These are phyloP conservation scores for Neocrepidodera transversa DNA, from an alignment of 2,888 invertebrate genomes.

Conservation along the genomic window DNA sequence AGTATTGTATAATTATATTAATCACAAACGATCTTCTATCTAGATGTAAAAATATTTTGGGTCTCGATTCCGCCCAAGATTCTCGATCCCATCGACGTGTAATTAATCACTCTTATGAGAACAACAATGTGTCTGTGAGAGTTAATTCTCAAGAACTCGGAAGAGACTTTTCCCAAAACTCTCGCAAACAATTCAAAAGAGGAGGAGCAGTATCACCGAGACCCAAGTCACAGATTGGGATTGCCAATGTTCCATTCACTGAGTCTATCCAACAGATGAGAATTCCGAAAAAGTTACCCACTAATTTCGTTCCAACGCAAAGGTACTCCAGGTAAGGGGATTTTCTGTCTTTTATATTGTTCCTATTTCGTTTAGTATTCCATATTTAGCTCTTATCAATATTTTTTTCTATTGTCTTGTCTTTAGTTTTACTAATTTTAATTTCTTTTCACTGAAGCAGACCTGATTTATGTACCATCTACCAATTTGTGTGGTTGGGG, in stretches of 20 bases:
- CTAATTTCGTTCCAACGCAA: constrained; percentile 23
- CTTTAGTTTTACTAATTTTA: too few relatives aligned
- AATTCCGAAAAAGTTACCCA: constrained; percentile 23
- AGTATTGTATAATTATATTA: too few relatives aligned
- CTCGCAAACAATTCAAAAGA: too few relatives aligned
- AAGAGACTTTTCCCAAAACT: neutral
- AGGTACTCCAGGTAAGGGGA: neutral
- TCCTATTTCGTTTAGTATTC: too few relatives aligned
- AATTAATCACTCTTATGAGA: too few relatives aligned
- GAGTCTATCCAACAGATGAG: neutral
- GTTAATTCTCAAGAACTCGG: neutral
- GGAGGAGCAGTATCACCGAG: too few relatives aligned
- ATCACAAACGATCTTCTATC: too few relatives aligned
- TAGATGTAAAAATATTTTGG: neutral
- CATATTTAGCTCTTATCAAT: too few relatives aligned
- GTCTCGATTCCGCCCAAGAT: neutral
- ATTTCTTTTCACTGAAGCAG: too few relatives aligned
- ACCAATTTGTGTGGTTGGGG: too few relatives aligned
- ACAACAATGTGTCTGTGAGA: neutral
- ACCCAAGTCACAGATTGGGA: neutral
- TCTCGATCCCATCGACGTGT: neutral
- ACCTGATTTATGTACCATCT: too few relatives aligned
- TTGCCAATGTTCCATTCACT: neutral
- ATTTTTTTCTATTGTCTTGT: too few relatives aligned
- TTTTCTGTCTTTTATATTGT: neutral